Evolutionary conservation across 2,888 invertebrate genomes (phyloP), one percentile per base, ranked within the genome.

Genomic region (Halocaridina rubra): DNA sequence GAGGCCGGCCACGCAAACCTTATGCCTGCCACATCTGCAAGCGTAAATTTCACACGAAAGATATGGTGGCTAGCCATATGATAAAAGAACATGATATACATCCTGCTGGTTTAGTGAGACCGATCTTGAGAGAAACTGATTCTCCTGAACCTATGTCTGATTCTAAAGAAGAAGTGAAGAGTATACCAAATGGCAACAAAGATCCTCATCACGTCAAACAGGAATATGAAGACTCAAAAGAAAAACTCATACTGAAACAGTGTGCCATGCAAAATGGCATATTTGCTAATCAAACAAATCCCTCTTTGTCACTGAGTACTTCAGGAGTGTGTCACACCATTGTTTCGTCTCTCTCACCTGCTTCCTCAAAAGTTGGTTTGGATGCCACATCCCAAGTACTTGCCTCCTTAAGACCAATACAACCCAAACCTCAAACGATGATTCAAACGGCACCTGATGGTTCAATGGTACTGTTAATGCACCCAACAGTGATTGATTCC

Each of bases 351-450:
- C 5, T 74, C 0, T 33, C 76, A 5, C 24, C 19, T 1, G 61
- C 32, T 13, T 61, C 22, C 3, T 30, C 77, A 19, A 81, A 76
- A 30, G 7, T 81, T 16, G 27, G 75, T 3, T 53, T 33, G n/a
- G 61, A 64, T 24, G 74, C 46, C 7, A 29, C 79, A 27, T 71
- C 77, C n/a, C 72, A 75, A 29, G 7, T 74, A 7, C 74, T 59
- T n/a, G 80, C 85, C 22, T n/a, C 80, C 32, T 53, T 85, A 69
- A 53, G 85, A 3, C 85, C 85, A 3, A 85, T 85, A 19, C 85
- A 85, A 30, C 85, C 85, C 24, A 85, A 85, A 30, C 85, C 85
- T 0, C 81, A 85, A 39, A 81, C 81, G 0, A 53, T 85, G 67
- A 64, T 81, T 10, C 77, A 81, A 2, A 85, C 81, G 3, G 85